Percentiles rank a stretch among this genome's conserved stretches.
These are phyloP conservation scores for Nemotelus pantherinus DNA, from an alignment of 2,888 invertebrate genomes.

Conservation along the genomic window DNA sequence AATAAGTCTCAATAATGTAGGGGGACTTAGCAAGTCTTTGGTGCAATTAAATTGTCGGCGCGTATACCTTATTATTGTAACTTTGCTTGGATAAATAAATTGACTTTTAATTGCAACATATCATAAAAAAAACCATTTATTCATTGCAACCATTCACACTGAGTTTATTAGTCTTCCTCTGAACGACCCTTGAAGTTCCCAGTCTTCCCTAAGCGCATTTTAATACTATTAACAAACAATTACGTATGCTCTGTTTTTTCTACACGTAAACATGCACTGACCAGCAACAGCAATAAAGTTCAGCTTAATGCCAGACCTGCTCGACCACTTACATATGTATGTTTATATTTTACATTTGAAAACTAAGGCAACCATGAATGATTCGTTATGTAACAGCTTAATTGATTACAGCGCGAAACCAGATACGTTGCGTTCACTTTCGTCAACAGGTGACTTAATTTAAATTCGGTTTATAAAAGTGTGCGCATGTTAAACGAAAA, in stretches of 20 bases:
- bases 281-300: conserved; percentile 2
- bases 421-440: background rate
- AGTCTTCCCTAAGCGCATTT: background rate
- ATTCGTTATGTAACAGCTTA: background rate
- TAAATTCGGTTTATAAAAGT: background rate
- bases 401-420: background rate
- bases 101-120: too few species aligned
- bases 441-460: background rate
- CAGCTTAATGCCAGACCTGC: conserved; percentile 20
- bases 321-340: conserved; percentile 1
- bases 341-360: background rate
- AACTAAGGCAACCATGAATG: background rate
- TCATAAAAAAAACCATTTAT: too few species aligned
- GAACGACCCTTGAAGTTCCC: background rate
- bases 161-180: background rate
- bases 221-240: too few species aligned
- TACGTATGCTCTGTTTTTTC: too few species aligned
- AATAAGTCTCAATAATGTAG: too few species aligned
- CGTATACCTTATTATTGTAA: too few species aligned
- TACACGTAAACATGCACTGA: background rate
- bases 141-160: too few species aligned
- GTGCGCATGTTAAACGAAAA: background rate
- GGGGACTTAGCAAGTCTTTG: too few species aligned
- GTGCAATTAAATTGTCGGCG: too few species aligned
- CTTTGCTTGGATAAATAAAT: too few species aligned